Evolutionary conservation across 2,888 invertebrate genomes (phyloP), one percentile per base, ranked within the genome.

Genomic region (Aspidiotus destructor): DNA sequence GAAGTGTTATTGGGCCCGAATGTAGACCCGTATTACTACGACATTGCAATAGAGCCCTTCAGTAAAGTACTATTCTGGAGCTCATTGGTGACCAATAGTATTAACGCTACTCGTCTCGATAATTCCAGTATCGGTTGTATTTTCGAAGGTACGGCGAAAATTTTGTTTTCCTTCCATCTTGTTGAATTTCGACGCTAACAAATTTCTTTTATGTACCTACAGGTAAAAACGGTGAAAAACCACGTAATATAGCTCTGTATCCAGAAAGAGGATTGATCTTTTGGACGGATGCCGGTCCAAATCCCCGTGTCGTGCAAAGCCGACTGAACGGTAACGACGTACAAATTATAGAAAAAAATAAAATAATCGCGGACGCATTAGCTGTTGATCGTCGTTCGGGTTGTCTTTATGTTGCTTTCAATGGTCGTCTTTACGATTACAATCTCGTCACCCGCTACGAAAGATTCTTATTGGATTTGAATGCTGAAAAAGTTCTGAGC

Each of bases 21-120:
- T 41, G 41, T 40, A 7, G 82, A 82, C 3, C 81, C 85, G 2
- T 83, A 86, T 69, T 91, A 92, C 0, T 88, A 85, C 75, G 92
- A 94, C 77, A 83, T 96, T 74, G 94, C 88, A 0, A 80, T 96
- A 8, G 95, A 96, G 77, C 86, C 89, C 0, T 81, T 91, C 44
- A 88, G 92, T 0, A 82, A 92, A 15, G 79, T 91, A 1, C 77
- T 97, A 0, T 95, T 92, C 79, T 95, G 94, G 93, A 89, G 92
- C 0, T 92, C 92, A 74, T 81, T 87, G 0, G 83, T 84, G 71
- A 85, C 87, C 10, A 88, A 95, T 76, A 86, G 89, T 0, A 93
- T 96, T 61, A 95, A 95, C 77, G 89, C 92, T 0, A 94, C 94
- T 0, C 83, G 88, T 71, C 81, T 89, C 41, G 85, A 87, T 70